Evolutionary conservation across 2,113 vertebrate species (phyloP), one percentile per base, ranked within the genome.

Genomic region (Dromas ardeola): DNA sequence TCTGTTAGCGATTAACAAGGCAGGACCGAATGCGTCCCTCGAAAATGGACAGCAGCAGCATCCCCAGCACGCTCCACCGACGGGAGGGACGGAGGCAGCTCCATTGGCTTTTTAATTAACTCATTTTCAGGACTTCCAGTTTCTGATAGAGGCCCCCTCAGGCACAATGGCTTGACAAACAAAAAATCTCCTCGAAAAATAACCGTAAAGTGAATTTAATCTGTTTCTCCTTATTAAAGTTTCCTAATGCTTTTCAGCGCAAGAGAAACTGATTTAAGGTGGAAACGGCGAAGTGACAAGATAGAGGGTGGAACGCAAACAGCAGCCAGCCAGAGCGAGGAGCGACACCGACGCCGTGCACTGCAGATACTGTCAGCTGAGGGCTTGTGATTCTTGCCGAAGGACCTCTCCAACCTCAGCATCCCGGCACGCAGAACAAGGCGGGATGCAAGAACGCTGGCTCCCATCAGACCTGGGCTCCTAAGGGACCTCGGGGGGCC

Each of bases 111-210:
- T 84, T 89, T 93, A 89, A 95, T 96, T 89, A 95, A 93, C 89
- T 95, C 87, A 5, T 95, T 90, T 91, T 59, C 93, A 84, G 55
- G 55, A 95, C 69, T 53, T 71, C 72, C 80, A 53, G 77, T 71
- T 86, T 21, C 94, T 82, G n/a, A 89, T 32, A 19, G 69, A 93
- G 85, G 36, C 40, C 52, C 82, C 95, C 66, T 52, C 82, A 3
- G 90, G 96, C 95, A 10, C 70, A 26, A 34, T 2, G 52, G 52
- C 90, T 72, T 80, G 92, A 92, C 95, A 93, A 95, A 93, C 90
- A 88, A 88, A 82, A 96, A 95, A 69, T 17, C 88, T 77, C 95
- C 94, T 90, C 88, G 88, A 90, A 92, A 95, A 95, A 95, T 52
- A 80, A 55, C 62, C 5, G 36, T 2, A 2, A 13, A 83, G 45